Evolutionary conservation across 2,113 vertebrate genomes (phyloP).

Genomic region (Shinisaurus crocodilurus): DNA sequence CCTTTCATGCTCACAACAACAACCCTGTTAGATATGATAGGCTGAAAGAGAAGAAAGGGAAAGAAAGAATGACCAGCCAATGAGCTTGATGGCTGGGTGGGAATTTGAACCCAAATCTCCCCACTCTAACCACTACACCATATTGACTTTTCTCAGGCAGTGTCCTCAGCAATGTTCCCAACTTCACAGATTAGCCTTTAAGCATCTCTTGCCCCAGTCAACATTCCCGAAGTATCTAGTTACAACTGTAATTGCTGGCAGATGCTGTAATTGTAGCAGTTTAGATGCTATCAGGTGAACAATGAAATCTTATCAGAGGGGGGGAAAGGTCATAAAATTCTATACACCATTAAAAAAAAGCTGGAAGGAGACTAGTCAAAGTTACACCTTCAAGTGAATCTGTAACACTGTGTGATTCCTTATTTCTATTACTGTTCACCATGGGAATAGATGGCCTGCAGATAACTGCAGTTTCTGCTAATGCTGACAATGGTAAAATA

Average conservation of each 20-base stretch:
- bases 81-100: not conserved
- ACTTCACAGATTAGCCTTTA: not conserved
- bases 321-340: not conserved
- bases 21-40: not conserved
- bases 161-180: not conserved
- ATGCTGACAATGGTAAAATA: conserved; percentile 31
- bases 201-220: not conserved
- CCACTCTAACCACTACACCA: not conserved
- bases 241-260: not conserved
- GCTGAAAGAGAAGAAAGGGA: not conserved
- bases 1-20: too few relatives aligned
- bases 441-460: conserved; percentile 14
- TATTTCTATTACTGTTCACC: conserved; percentile 20
- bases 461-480: not conserved
- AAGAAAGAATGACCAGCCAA: not conserved
- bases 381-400: conserved; percentile 16
- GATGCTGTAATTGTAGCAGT: not conserved
- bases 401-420: conserved; percentile 30
- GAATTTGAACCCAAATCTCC: not conserved
- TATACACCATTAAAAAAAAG: not conserved
- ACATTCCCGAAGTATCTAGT: not conserved
- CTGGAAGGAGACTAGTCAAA: not conserved
- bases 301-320: conserved; percentile 1
- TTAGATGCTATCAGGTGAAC: not conserved
- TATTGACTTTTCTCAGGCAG: not conserved